Percentiles rank a stretch among this genome's conserved stretches.
Conservation (phyloP, 2,797 vertebrate species). For the Xiphophorus birchmanni region DNA sequence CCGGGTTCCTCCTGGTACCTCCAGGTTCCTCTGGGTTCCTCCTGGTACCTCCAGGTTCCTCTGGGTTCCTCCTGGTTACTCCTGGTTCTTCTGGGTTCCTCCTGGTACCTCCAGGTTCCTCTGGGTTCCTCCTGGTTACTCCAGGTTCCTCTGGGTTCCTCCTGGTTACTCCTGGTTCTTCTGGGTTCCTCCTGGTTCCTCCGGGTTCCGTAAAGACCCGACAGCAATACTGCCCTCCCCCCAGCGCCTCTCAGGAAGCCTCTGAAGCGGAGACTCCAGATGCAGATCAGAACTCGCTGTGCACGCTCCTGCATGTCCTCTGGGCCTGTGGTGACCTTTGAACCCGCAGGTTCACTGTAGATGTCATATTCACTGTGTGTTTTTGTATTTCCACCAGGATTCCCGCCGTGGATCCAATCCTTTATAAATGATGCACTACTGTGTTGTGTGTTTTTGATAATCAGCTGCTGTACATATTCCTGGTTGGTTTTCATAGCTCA, state of each 20-base stretch:
- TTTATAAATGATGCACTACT: constrained; percentile 60
- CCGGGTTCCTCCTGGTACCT: too few species aligned
- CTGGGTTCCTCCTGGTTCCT: too few species aligned
- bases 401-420: constrained; percentile 48
- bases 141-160: too few species aligned
- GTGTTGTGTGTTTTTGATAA: constrained; percentile 64
- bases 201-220: constrained; percentile 22
- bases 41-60: too few species aligned
- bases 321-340: constrained; percentile 38
- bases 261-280: constrained; percentile 42
- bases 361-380: constrained; percentile 61
- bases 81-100: too few species aligned
- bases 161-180: too few species aligned
- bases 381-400: constrained; percentile 47
- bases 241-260: constrained; percentile 79
- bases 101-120: too few species aligned
- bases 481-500: constrained; percentile 64
- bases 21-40: too few species aligned
- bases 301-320: constrained; percentile 68
- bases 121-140: too few species aligned
- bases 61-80: too few species aligned
- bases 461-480: constrained; percentile 60
- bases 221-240: constrained; percentile 78
- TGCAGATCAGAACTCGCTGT: background rate
- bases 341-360: constrained; percentile 27